phyloP scores from a whole-genome alignment of 2,888 invertebrate species.

The Melanostoma mellinum region DNA sequence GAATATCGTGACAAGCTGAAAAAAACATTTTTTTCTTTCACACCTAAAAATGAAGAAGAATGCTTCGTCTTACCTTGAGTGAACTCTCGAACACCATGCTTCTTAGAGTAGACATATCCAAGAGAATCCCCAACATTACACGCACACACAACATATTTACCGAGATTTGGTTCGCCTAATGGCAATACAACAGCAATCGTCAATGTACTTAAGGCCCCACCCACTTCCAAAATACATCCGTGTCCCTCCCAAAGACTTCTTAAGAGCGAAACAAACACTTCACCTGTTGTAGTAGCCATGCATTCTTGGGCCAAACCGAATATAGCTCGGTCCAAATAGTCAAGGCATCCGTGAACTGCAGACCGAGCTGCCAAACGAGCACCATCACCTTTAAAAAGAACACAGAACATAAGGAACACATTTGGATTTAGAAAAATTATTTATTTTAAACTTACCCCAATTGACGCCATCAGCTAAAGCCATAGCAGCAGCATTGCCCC shows the following conservation, averaged over 20 bases:
- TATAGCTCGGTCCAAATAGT: slow-evolving; percentile 90
- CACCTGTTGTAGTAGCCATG: slow-evolving; percentile 84
- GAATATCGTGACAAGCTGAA: slow-evolving; percentile 90
- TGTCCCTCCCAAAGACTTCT: slow-evolving; percentile 93
- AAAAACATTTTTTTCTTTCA: not conserved
- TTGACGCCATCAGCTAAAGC: slow-evolving; percentile 95
- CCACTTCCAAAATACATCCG: slow-evolving; percentile 90
- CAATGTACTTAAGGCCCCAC: slow-evolving; percentile 91
- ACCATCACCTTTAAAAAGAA: slow-evolving; percentile 85
- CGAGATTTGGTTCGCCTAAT: slow-evolving; percentile 79
- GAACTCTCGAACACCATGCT: slow-evolving; percentile 91
- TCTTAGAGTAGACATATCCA: slow-evolving; percentile 91
- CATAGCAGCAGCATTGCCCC: slow-evolving; percentile 89
- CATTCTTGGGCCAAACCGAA: slow-evolving; percentile 83
- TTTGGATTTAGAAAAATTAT: slow-evolving; percentile 1
- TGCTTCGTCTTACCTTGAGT: slow-evolving; percentile 84
- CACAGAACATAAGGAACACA: not conserved
- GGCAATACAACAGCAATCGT: slow-evolving; percentile 91
- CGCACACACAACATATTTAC: slow-evolving; percentile 88
- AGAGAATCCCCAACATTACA: slow-evolving; percentile 95
- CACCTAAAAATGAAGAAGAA: not conserved
- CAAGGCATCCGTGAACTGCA: slow-evolving; percentile 92
- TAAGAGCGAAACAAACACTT: slow-evolving; percentile 89
- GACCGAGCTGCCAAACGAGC: slow-evolving; percentile 92
- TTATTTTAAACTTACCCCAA: slow-evolving; percentile 86